These are phyloP conservation scores for Bombus vancouverensis DNA, from an alignment of 1,140 invertebrate genomes.

Conservation along the genomic window DNA sequence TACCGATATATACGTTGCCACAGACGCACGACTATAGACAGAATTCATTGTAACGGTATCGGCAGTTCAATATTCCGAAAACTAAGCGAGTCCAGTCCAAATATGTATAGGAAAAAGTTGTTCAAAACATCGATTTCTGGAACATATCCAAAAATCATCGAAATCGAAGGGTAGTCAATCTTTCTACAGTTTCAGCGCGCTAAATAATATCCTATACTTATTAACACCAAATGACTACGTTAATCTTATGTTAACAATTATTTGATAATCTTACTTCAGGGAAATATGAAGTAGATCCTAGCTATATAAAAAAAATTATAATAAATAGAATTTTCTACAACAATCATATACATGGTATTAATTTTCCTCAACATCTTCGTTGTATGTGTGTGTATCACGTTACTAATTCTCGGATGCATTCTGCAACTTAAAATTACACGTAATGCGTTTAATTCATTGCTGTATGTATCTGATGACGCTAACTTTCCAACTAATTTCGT, in stretches of 20 bases:
- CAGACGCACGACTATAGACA: too few species aligned
- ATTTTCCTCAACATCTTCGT: neutral
- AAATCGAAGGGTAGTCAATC: too few species aligned
- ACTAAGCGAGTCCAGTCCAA: too few species aligned
- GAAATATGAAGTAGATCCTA: too few species aligned
- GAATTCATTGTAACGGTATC: too few species aligned
- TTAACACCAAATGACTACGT: neutral
- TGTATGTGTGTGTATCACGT: neutral
- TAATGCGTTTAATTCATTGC: conserved; percentile 11
- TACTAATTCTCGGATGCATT: conserved; percentile 19
- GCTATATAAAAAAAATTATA: neutral
- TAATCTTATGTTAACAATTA: neutral
- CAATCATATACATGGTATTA: neutral
- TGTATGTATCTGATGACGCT: neutral
- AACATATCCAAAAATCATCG: too few species aligned
- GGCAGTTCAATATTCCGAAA: too few species aligned
- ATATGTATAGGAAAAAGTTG: too few species aligned
- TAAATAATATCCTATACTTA: neutral
- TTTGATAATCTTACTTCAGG: neutral
- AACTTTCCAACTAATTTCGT: neutral
- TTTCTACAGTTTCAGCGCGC: too few species aligned
- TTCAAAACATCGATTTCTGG: too few species aligned
- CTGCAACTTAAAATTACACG: neutral
- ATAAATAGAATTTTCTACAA: neutral
- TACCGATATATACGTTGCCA: too few species aligned